A percentile compares a stretch with the other conserved stretches of the same genome.
phyloP scores from a whole-genome alignment of 2,797 vertebrate genomes.

The Pseudopleuronectes americanus region DNA sequence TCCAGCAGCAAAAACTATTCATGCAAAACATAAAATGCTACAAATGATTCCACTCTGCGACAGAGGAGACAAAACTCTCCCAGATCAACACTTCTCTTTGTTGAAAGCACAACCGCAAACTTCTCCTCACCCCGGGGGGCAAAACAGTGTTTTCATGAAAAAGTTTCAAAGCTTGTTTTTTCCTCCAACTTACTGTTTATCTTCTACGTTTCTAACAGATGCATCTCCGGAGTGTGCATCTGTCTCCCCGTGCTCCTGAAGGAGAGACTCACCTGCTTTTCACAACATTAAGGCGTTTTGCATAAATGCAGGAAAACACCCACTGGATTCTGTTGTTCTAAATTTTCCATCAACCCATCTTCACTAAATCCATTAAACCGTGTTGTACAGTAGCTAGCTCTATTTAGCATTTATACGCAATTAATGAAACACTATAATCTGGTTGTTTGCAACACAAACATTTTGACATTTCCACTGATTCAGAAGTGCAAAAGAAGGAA shows the following conservation, averaged over 20 bases:
- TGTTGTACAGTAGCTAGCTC: background rate
- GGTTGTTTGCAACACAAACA: too few relatives aligned
- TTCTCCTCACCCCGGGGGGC: conserved; percentile 39
- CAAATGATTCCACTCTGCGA: conserved; percentile 40
- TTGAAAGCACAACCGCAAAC: conserved; percentile 57
- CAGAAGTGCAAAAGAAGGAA: too few relatives aligned
- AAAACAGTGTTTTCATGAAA: conserved; percentile 41
- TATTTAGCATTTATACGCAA: background rate
- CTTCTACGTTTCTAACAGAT: conserved; percentile 29
- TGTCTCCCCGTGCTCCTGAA: conserved; percentile 12
- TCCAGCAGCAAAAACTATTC: conserved; percentile 46
- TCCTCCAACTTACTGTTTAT: conserved; percentile 14
- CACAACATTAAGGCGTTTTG: background rate
- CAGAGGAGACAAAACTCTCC: conserved; percentile 49
- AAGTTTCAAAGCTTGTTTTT: conserved; percentile 42
- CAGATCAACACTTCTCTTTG: conserved; percentile 57
- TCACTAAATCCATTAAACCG: background rate
- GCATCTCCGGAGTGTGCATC: conserved; percentile 39
- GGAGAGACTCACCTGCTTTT: too few relatives aligned
- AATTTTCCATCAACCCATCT: background rate
- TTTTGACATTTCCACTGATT: too few relatives aligned
- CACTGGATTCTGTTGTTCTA: background rate
- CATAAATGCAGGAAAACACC: background rate
- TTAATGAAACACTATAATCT: background rate
- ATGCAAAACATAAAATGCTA: conserved; percentile 48